Conservation (phyloP, 2,888 invertebrate genomes). For the Nemotelus pantherinus region DNA sequence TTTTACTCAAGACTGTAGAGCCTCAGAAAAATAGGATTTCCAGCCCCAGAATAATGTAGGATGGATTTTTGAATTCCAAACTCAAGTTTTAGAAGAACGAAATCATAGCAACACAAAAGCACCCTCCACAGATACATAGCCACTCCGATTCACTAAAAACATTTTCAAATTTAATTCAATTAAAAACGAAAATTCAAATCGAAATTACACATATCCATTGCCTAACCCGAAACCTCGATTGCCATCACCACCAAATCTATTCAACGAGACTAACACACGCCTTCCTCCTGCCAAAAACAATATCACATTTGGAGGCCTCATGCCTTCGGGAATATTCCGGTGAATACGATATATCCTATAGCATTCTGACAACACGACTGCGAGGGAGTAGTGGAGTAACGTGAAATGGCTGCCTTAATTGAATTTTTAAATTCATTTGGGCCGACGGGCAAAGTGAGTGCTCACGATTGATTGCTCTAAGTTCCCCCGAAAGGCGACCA, state of each 20-base stretch:
- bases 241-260: neutral
- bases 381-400: neutral
- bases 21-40: too few relatives aligned
- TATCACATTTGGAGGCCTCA: neutral
- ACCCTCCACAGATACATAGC: too few relatives aligned
- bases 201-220: too few relatives aligned
- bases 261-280: neutral
- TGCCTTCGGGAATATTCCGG: neutral
- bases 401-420: constrained; percentile 46
- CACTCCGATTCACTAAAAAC: too few relatives aligned
- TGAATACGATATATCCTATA: neutral
- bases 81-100: too few relatives aligned
- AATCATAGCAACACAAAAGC: too few relatives aligned
- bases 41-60: too few relatives aligned
- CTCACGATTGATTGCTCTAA: constrained; percentile 30
- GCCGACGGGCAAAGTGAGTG: constrained; percentile 21
- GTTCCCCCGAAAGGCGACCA: constrained; percentile 1
- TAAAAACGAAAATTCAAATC: too few relatives aligned
- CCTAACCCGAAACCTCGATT: neutral
- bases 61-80: too few relatives aligned
- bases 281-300: neutral
- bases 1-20: too few relatives aligned
- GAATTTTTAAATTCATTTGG: constrained; percentile 50
- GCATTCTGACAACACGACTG: neutral
- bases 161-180: too few relatives aligned